Base-by-base conservation (phyloP, 2,113 vertebrate species). In the Thunnus thynnus region DNA sequence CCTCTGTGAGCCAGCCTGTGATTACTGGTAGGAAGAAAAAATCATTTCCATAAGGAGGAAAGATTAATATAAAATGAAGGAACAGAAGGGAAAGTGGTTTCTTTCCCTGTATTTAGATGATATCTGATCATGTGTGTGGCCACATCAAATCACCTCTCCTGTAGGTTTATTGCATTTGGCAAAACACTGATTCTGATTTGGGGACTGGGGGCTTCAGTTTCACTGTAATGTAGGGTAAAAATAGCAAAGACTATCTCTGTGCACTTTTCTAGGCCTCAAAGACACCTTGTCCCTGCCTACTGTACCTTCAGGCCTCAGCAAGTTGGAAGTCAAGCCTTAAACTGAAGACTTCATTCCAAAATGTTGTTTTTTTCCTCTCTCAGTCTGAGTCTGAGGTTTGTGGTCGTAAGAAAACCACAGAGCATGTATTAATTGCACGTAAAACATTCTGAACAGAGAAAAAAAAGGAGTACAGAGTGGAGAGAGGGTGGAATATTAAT, bases 111-210 rank as follows among this genome's bases (percentile, higher is more conserved):
- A 25, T 79, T 64, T 44, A 75, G 80, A 74, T 72, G n/a, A 57
- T 73, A 74, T 80, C 36, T 63, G 55, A 70, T 48, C 10, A 20
- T 41, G 16, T 76, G 61, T 81, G 84, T 66, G 77, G 80, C 76
- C 77, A 48, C 41, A 7, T 80, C 46, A 25, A 61, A 55, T 72
- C 5, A 18, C 4, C 64, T 0, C 47, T 71, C 62, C 57, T 32
- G 64, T 13, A 32, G 47, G 5, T 61, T 50, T 64, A 56, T 62
- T 65, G 36, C 65, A 61, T 63, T 65, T 51, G 62, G 63, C 46
- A 30, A 67, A 72, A 76, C 41, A 48, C 36, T 41, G 36, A 41
- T 41, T 41, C 36, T 41, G 36, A 41, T 41, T 41, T 41, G 7
- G 36, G 36, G 7, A 41, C 9, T 41, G 36, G 7, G 36, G 9